Evolutionary conservation across 2,888 invertebrate genomes (phyloP), one percentile per base, ranked within the genome.

Genomic region (Sialis fuliginosa): DNA sequence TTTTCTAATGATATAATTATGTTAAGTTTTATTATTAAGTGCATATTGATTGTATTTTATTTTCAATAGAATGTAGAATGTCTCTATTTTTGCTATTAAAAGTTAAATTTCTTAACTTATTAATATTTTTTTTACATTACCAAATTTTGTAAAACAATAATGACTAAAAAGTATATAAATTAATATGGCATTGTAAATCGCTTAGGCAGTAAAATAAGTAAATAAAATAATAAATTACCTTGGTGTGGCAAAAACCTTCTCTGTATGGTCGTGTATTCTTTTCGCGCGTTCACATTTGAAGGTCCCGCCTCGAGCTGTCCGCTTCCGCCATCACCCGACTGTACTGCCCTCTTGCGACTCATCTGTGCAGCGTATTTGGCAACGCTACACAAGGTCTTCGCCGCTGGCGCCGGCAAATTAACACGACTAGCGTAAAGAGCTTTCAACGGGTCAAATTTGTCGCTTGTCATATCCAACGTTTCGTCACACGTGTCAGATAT

Each of bases 361-460:
- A 22, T 13, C 22, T 22, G 22, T 22, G 22, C 13, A 41, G 22
- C 43, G 10, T 31, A 33, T 32, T 34, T 30, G 12, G 6, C 12
- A 12, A 43, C 10, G n/a, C 33, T 6, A 8, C 6, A 12, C 12
- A 43, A 43, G 3, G 68, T 53, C 30, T 74, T 74, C 1, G 82
- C 80, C 49, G 69, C 65, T 12, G 70, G 59, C 4, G 69, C 64
- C 0, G 79, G 78, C 10, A 77, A 55, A 48, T 64, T 64, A 0
- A 73, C 56, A 54, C 73, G 72, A 1, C 67, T 53, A 0, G 77
- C 72, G 54, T 78, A 78, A 9, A 88, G 63, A 1, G 79, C 84
- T 58, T 77, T 77, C 2, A 83, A 37, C 0, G 87, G 79, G 64
- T 87, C 74, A 54, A 82, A 88, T 44, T 65, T 58, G 6, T 68